Evolutionary conservation across 2,888 invertebrate genomes (phyloP).

Genomic region (Pimpla rufipes): DNA sequence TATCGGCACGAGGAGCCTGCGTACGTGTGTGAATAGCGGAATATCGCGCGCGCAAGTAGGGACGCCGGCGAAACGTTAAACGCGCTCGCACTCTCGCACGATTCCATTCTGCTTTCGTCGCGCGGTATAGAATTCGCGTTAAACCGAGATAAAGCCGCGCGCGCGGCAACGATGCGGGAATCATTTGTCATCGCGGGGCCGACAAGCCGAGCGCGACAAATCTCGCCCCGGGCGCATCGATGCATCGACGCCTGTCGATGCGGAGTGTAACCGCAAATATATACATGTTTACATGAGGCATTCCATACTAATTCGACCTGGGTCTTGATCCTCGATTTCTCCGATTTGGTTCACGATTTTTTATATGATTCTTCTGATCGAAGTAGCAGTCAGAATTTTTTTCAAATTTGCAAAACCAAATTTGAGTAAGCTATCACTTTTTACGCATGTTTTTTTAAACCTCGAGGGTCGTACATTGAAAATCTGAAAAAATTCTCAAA

Average conservation of each 20-base stretch:
- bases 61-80: conserved; percentile 30
- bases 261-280: conserved; percentile 2
- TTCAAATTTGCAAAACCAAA: too few species aligned
- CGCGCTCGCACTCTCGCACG: conserved; percentile 30
- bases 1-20: not conserved
- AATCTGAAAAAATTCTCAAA: too few species aligned
- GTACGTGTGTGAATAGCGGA: not conserved
- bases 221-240: conserved; percentile 78
- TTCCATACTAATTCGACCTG: too few species aligned
- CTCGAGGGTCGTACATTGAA: too few species aligned
- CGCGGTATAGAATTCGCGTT: conserved; percentile 32
- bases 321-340: too few species aligned
- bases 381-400: too few species aligned
- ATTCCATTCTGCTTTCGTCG: conserved; percentile 50
- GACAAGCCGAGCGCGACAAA: conserved; percentile 78
- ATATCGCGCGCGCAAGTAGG: conserved; percentile 1
- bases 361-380: too few species aligned
- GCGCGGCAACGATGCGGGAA: conserved; percentile 34
- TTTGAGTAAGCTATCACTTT: too few species aligned
- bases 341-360: too few species aligned
- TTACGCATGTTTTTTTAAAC: too few species aligned
- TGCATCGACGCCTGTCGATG: conserved; percentile 77
- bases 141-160: conserved; percentile 33
- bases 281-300: not conserved
- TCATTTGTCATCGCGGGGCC: conserved; percentile 79